A percentile compares a stretch with the other conserved stretches of the same genome.
These are phyloP conservation scores for Oegoconia quadripuncta DNA, from an alignment of 2,888 invertebrate species.

Conservation along the genomic window DNA sequence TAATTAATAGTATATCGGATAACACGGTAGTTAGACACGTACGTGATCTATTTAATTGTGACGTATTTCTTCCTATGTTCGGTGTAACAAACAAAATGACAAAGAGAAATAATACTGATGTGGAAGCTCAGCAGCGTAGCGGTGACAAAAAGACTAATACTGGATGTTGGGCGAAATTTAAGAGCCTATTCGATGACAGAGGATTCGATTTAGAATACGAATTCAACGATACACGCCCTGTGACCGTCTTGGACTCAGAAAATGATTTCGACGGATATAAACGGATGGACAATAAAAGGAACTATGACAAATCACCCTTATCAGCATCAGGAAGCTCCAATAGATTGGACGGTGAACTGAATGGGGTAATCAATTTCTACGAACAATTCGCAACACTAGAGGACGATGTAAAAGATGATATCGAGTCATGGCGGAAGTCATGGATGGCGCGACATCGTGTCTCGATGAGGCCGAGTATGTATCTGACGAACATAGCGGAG, in stretches of 20 bases:
- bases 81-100: conserved; percentile 11
- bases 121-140: background rate
- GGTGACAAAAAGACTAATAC: conserved; percentile 15
- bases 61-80: too few species aligned
- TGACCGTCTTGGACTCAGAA: conserved; percentile 35
- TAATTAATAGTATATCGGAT: conserved; percentile 17
- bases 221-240: conserved; percentile 34
- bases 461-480: conserved; percentile 63
- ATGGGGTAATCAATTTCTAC: conserved; percentile 58
- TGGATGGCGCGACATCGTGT: conserved; percentile 49
- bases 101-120: conserved; percentile 2
- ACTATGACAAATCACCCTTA: conserved; percentile 22
- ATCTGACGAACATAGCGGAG: conserved; percentile 64
- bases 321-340: conserved; percentile 23
- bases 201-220: conserved; percentile 70
- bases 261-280: conserved; percentile 44
- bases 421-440: conserved; percentile 40
- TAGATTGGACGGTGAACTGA: conserved; percentile 43
- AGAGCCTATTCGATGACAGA: conserved; percentile 61
- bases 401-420: conserved; percentile 44
- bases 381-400: conserved; percentile 64
- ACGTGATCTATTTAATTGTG: too few species aligned
- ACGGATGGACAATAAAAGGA: conserved; percentile 42
- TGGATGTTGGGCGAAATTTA: conserved; percentile 66
- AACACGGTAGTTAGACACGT: too few species aligned